Percentiles rank a stretch among this genome's conserved stretches.
phyloP scores from a whole-genome alignment of 2,113 vertebrate genomes.

The Illadopsis cleaveri region DNA sequence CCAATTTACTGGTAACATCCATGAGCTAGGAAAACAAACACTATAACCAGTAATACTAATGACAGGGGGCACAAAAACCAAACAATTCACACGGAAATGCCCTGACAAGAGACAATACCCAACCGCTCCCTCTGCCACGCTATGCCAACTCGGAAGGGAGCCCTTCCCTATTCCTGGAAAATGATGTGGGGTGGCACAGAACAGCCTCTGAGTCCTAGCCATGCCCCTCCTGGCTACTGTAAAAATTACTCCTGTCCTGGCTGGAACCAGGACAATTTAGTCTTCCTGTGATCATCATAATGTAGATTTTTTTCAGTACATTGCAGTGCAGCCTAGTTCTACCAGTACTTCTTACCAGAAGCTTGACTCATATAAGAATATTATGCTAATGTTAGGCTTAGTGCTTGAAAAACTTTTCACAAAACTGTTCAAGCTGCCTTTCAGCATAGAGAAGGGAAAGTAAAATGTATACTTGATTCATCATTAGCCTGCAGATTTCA shows the following conservation, averaged over 20 bases:
- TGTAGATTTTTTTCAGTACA: not conserved
- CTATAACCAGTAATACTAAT: not conserved
- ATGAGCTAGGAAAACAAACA: not conserved
- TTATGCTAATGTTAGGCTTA: not conserved
- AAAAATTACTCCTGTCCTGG: not conserved
- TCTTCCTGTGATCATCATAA: not conserved
- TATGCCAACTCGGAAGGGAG: rapidly evolving
- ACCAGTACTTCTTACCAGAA: not conserved
- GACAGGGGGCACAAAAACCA: not conserved
- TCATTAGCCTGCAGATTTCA: not conserved
- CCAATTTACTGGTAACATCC: not conserved
- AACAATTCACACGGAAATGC: rapidly evolving
- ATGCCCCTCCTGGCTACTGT: not conserved
- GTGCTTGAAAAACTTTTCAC: not conserved
- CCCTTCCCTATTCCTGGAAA: not conserved
- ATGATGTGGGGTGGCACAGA: not conserved
- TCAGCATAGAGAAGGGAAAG: not conserved
- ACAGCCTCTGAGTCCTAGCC: not conserved
- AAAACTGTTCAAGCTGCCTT: not conserved
- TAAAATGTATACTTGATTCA: not conserved
- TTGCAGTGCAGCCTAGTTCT: not conserved
- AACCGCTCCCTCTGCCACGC: rapidly evolving
- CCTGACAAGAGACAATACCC: not conserved
- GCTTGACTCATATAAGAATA: not conserved
- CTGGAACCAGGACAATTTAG: not conserved